phyloP scores from a whole-genome alignment of 2,113 vertebrate species.

The Cheilinus undulatus region DNA sequence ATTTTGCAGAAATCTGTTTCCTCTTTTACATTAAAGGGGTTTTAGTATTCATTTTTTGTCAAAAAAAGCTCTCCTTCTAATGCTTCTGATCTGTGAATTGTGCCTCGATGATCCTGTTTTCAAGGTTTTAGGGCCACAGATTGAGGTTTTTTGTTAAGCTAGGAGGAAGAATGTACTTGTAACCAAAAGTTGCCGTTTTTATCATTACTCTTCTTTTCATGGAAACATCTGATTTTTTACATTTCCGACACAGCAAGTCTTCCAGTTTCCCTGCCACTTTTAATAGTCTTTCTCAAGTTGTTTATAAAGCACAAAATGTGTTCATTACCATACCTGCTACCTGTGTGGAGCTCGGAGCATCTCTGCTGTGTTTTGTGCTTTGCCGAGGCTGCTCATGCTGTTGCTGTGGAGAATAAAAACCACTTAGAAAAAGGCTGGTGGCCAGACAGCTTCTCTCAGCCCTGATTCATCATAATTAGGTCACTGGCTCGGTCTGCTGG shows the following conservation, averaged over 20 bases:
- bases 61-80: too few species aligned
- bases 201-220: neutral
- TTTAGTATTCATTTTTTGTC: too few species aligned
- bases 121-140: neutral
- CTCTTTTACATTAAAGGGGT: too few species aligned
- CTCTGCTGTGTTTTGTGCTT: conserved; percentile 38
- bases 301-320: neutral
- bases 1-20: too few species aligned
- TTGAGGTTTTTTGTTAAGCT: neutral
- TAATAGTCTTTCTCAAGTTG: neutral
- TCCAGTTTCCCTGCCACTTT: neutral
- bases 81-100: too few species aligned
- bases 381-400: conserved; percentile 33
- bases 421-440: conserved; percentile 63
- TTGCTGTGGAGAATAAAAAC: conserved; percentile 50
- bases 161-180: neutral
- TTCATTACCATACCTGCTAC: neutral
- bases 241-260: neutral
- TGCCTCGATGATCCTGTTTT: neutral
- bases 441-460: conserved; percentile 62
- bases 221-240: neutral
- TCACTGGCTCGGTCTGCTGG: conserved; percentile 63
- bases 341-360: conserved; percentile 5
- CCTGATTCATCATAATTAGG: conserved; percentile 77
- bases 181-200: neutral